Base-by-base conservation (phyloP, 2,113 vertebrate genomes). In the Micronisus gabar region DNA sequence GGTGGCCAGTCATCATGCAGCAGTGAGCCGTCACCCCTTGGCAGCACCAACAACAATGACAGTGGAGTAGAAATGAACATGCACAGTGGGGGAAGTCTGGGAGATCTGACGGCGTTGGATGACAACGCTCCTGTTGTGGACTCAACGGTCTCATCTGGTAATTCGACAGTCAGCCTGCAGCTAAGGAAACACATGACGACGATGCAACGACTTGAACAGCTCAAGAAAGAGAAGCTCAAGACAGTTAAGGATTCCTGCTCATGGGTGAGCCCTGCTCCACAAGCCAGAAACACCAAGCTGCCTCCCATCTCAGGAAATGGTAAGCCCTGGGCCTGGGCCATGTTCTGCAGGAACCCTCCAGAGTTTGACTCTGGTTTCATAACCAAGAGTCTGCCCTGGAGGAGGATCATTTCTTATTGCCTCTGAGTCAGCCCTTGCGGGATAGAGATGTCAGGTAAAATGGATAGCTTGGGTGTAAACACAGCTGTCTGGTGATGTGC, bases 1-100 rank as follows among this genome's bases (percentile, higher is more conserved):
- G 99, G 99, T 92, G 99, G 99, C 97, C 99, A 99, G 97, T 99
- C 99, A 2, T 99, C 99, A n/a, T 99, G 99, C 95, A 99, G 99
- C 98, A 99, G 99, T 65, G 99, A 99, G 97, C 99, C 99, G 30
- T 99, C 99, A 83, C 99, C 99, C 91, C 99, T 99, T 98, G 98
- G 99, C 98, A 99, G 98, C 94, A 97, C 98, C 99, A 99, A 98
- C 99, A 99, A 99, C 99, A 99, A 99, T 97, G 99, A 99, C 98
- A 99, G 99, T 96, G 99, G 99, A 97, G 99, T 99, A 99, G 99
- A 99, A 98, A 99, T 99, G 99, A 98, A 99, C 43, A 94, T 99
- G 97, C 98, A 99, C 95, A 99, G 99, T n/a, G 99, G 99, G 86
- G 99, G 99, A 98, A 99, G 99, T 98, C 98, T 99, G 98, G 99